These are phyloP conservation scores for Leucopsar rothschildi DNA, from an alignment of 2,113 vertebrate species.

Conservation along the genomic window DNA sequence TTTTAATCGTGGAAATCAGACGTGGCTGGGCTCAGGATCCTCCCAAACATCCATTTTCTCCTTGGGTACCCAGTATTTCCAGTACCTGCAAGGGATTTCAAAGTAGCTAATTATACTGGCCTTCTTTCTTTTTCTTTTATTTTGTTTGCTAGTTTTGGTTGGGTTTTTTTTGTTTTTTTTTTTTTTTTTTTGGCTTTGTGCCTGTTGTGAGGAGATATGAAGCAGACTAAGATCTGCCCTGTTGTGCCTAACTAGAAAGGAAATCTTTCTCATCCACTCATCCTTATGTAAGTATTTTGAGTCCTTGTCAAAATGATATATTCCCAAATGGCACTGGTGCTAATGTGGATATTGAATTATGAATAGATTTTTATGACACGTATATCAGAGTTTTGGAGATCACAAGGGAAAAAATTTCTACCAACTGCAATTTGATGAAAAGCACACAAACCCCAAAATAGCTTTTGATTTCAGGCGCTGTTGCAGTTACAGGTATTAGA, in stretches of 20 bases:
- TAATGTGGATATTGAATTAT: slow-evolving; percentile 49
- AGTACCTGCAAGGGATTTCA: not conserved
- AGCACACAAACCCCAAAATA: not conserved
- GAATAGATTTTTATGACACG: slow-evolving; percentile 43
- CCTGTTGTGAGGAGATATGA: not conserved
- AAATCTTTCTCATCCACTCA: slow-evolving; percentile 21
- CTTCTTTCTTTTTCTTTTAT: not conserved
- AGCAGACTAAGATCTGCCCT: not conserved
- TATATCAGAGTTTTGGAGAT: slow-evolving; percentile 17
- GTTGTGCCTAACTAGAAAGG: slow-evolving; percentile 7
- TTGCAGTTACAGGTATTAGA: not conserved
- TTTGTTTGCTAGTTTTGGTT: not conserved
- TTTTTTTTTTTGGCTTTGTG: not conserved
- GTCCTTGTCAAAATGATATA: not conserved
- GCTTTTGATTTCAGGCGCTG: not conserved
- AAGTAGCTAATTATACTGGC: not conserved
- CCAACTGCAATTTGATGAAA: not conserved
- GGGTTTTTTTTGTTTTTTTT: not conserved
- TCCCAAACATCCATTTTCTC: not conserved
- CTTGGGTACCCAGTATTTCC: not conserved
- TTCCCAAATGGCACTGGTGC: not conserved
- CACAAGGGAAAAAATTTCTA: slow-evolving; percentile 4
- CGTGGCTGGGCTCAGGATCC: not conserved
- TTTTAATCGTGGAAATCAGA: not conserved
- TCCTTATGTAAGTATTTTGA: not conserved